Evolutionary conservation across 2,113 vertebrate genomes (phyloP).

Genomic region (Hippocampus guttulatus): DNA sequence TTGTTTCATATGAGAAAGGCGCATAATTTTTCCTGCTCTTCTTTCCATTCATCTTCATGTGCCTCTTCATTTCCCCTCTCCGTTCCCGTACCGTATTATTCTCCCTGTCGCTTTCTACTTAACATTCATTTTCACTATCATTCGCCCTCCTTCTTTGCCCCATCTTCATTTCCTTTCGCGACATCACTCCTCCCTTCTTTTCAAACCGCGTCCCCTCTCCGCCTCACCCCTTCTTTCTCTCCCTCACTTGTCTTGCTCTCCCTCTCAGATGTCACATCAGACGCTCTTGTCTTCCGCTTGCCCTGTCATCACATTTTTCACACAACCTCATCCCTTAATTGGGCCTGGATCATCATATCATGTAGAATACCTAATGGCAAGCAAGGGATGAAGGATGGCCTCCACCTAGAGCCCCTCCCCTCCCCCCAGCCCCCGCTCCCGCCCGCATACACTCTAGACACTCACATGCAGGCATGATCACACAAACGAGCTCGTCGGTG

Average conservation of each 20-base stretch:
- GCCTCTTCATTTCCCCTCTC: conserved; percentile 36
- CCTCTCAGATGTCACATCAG: conserved; percentile 69
- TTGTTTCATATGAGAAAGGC: conserved; percentile 20
- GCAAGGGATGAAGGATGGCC: conserved; percentile 63
- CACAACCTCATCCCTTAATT: conserved; percentile 67
- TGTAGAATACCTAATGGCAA: conserved; percentile 63
- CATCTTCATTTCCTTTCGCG: conserved; percentile 57
- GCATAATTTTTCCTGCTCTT: conserved; percentile 21
- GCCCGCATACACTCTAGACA: conserved; percentile 14
- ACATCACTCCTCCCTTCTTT: conserved; percentile 47
- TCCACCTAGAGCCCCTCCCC: conserved; percentile 45
- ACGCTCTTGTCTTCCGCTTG: conserved; percentile 62
- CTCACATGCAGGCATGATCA: conserved; percentile 4
- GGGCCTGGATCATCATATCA: conserved; percentile 70
- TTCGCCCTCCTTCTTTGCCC: conserved; percentile 31
- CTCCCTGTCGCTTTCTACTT: conserved; percentile 30
- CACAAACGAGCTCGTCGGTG: conserved; percentile 33
- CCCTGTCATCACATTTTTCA: conserved; percentile 72
- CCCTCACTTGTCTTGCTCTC: conserved; percentile 34
- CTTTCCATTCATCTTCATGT: conserved; percentile 44
- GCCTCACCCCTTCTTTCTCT: conserved; percentile 18
- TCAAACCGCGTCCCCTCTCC: conserved; percentile 27
- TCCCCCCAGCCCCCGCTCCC: conserved; percentile 13
- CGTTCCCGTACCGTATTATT: conserved; percentile 54
- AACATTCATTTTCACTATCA: conserved; percentile 46